Base-by-base conservation (phyloP, 92 coral and sea anemone genomes). In the Hydrozoanthus gracilis region DNA sequence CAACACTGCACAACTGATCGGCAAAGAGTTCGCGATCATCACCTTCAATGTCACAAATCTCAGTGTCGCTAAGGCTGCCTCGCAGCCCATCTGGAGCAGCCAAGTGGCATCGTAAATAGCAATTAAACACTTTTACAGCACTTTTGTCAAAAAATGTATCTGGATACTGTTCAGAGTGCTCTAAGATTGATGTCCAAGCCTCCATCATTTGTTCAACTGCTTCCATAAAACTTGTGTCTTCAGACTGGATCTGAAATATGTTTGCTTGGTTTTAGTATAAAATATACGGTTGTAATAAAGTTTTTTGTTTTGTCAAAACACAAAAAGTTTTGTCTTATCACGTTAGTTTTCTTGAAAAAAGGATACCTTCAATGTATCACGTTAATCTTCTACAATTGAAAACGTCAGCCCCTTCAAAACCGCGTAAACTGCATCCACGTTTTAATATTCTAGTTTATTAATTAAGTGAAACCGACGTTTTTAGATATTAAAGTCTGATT, bases 221-320 rank as follows among this genome's bases (percentile, higher is more conserved):
- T 71, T 96, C 99, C 92, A 96, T 96, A 88, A 79, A 91, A 48
- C 95, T 91, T 68, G 98, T 96, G 91, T 96, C 99, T 82, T 96
- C 99, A 6, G 93, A 86, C 82, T 96, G 98, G 15, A 91, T 92
- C 99, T 96, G 89, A 46, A 62, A 76, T 60, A 10, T 39, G 11
- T 7, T 35, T 0, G 12, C 8, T 18, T 51, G 44, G 15, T 12
- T 39, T 4, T 12, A 71, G 44, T 20, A 45, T 9, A 13, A 10
- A 10, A 39, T 3, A 45, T 20, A 0, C 20, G 7, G 16, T 44
- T 45, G 6, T 64, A 5, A 45, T 71, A 14, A 7, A 60, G 67
- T 0, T 64, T 64, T 64, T 17, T 15, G 4, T 4, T 64, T 64
- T 64, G 44, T 4, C 9, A 14, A 5, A 66, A 66, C 44, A 66